Evolutionary conservation across 2,888 invertebrate genomes (phyloP).

Genomic region (Theristus sp.): DNA sequence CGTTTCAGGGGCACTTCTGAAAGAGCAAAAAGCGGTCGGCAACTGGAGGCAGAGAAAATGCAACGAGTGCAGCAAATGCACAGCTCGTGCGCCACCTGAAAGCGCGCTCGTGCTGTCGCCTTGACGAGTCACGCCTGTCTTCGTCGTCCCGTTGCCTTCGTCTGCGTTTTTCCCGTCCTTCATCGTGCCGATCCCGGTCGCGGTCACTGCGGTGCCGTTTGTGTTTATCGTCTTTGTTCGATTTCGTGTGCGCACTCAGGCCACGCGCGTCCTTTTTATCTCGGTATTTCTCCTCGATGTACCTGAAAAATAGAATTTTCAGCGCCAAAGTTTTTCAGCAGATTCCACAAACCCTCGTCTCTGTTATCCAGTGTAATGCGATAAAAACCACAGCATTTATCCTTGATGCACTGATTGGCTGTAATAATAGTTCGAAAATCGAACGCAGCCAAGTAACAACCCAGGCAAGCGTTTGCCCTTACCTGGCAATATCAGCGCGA

Average conservation of each 20-base stretch:
- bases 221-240: too few relatives aligned
- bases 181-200: neutral
- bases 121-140: neutral
- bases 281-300: too few relatives aligned
- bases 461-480: too few relatives aligned
- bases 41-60: neutral
- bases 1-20: conserved; percentile 3
- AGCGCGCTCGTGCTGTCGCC: neutral
- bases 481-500: conserved; percentile 3
- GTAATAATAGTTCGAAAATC: too few relatives aligned
- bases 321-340: too few relatives aligned
- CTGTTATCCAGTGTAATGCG: too few relatives aligned
- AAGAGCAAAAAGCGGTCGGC: too few relatives aligned
- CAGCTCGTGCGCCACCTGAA: neutral
- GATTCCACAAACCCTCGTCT: too few relatives aligned
- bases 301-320: neutral
- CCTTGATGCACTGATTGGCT: neutral
- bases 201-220: neutral
- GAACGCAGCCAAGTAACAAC: too few relatives aligned
- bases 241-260: neutral
- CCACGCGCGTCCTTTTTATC: too few relatives aligned
- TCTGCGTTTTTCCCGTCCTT: too few relatives aligned
- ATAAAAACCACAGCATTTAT: too few relatives aligned
- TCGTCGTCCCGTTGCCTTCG: neutral
- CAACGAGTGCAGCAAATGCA: neutral